Evolutionary conservation across 2,113 vertebrate species (phyloP).

Genomic region (Atherinomorus stipes): DNA sequence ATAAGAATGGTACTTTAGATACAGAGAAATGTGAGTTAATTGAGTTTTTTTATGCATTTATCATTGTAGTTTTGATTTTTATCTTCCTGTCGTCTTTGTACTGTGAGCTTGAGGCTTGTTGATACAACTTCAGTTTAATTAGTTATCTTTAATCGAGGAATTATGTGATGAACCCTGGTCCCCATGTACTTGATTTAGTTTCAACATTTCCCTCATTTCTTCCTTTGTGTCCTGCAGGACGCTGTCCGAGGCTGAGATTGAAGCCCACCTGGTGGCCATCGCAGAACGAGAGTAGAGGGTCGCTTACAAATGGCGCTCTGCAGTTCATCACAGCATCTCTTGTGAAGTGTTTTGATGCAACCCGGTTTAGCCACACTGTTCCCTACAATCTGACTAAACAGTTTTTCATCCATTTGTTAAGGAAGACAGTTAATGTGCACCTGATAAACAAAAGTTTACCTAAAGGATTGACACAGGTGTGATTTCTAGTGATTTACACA

Average conservation of each 20-base stretch:
- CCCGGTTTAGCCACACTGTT: not conserved
- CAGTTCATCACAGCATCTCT: conserved; percentile 4
- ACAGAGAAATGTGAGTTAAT: too few species aligned
- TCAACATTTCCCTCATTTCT: not conserved
- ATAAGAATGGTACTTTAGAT: too few species aligned
- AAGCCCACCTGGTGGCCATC: conserved; percentile 79
- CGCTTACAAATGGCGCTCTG: not conserved
- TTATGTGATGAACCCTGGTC: not conserved
- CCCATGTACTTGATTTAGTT: not conserved
- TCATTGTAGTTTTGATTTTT: too few species aligned
- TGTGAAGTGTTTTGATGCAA: not conserved
- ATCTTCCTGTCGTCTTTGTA: not conserved
- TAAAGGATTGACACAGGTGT: not conserved
- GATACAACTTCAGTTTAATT: not conserved
- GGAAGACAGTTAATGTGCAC: not conserved
- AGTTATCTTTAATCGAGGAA: not conserved
- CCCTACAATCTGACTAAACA: not conserved
- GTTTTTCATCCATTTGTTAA: not conserved
- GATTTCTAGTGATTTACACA: not conserved
- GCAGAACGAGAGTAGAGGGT: conserved; percentile 79
- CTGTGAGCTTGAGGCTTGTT: not conserved
- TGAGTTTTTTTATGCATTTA: too few species aligned
- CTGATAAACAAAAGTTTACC: conserved; percentile 4
- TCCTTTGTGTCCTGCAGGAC: conserved; percentile 58
- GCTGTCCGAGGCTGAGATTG: conserved; percentile 77